These are phyloP conservation scores for Pyxicephalus adspersus DNA, from an alignment of 2,113 vertebrate species.

Conservation along the genomic window DNA sequence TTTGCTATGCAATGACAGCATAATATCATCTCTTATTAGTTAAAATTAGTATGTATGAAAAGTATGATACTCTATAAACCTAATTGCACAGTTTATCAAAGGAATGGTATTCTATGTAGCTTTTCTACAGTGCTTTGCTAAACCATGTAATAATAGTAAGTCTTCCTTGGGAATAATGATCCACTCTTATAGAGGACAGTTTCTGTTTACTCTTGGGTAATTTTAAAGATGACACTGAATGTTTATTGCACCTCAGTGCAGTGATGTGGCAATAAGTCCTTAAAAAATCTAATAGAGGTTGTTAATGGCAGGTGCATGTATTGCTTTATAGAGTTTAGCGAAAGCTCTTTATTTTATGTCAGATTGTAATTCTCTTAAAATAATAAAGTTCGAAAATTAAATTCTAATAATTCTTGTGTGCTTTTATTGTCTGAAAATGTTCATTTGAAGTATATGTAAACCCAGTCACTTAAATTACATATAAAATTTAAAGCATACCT, in stretches of 20 bases:
- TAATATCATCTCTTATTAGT: slow-evolving; percentile 81
- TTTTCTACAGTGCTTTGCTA: slow-evolving; percentile 84
- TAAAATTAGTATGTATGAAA: slow-evolving; percentile 75
- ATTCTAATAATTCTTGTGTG: background rate
- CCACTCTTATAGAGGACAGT: slow-evolving; percentile 80
- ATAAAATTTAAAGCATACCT: too few relatives aligned
- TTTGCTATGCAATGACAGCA: slow-evolving; percentile 98
- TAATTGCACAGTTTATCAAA: slow-evolving; percentile 84
- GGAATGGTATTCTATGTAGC: slow-evolving; percentile 81
- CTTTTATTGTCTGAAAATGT: slow-evolving; percentile 6
- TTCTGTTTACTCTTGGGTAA: slow-evolving; percentile 80
- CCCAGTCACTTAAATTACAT: too few relatives aligned
- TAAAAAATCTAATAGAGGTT: slow-evolving; percentile 74
- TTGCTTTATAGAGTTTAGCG: slow-evolving; percentile 82
- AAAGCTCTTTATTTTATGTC: slow-evolving; percentile 85
- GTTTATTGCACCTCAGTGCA: slow-evolving; percentile 86
- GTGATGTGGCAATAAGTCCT: slow-evolving; percentile 90
- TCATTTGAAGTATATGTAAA: background rate
- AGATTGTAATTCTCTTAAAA: slow-evolving; percentile 80
- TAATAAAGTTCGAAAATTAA: slow-evolving; percentile 79
- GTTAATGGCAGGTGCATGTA: slow-evolving; percentile 83
- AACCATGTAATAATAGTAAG: slow-evolving; percentile 82
- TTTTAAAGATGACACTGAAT: slow-evolving; percentile 82
- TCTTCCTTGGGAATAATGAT: slow-evolving; percentile 84
- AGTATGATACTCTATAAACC: slow-evolving; percentile 81